A percentile compares a stretch with the other conserved stretches of the same genome.
phyloP scores from a whole-genome alignment of 2,113 vertebrate species.

The Uria aalge region DNA sequence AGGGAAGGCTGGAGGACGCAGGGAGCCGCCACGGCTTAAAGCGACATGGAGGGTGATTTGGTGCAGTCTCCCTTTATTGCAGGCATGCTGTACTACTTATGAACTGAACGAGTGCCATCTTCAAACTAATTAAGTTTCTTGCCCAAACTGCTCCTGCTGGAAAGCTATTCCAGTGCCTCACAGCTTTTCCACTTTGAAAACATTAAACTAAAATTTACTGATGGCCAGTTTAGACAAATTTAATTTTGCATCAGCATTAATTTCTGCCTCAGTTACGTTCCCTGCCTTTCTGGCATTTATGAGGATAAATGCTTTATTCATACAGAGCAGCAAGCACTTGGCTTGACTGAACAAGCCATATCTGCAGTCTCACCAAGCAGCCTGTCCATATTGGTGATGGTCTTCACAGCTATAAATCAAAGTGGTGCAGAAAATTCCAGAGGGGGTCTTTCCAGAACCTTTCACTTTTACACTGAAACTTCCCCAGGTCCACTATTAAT shows the following conservation, averaged over 20 bases:
- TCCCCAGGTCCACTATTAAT: neutral
- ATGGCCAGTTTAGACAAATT: conserved; percentile 50
- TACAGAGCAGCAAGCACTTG: neutral
- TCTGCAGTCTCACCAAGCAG: neutral
- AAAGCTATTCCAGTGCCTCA: neutral
- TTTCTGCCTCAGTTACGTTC: neutral
- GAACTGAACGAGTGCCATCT: neutral
- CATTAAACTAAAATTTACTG: neutral
- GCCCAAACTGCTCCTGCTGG: conserved; percentile 43
- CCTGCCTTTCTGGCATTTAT: neutral
- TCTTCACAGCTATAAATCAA: neutral
- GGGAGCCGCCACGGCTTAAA: rapidly evolving
- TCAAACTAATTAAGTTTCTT: conserved; percentile 22
- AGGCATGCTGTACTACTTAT: neutral
- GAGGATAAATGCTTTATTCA: neutral
- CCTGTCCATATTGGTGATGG: neutral
- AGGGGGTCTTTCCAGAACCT: neutral
- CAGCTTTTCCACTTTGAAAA: conserved; percentile 3
- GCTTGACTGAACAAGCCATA: neutral
- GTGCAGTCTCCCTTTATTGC: neutral
- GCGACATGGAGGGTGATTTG: neutral
- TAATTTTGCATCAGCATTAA: neutral
- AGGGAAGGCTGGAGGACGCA: neutral
- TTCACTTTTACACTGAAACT: neutral
- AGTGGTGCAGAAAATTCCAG: neutral